A percentile compares a stretch with the other conserved stretches of the same genome.
Conservation (phyloP, 2,113 vertebrate genomes). For the Rhombomys opimus region DNA sequence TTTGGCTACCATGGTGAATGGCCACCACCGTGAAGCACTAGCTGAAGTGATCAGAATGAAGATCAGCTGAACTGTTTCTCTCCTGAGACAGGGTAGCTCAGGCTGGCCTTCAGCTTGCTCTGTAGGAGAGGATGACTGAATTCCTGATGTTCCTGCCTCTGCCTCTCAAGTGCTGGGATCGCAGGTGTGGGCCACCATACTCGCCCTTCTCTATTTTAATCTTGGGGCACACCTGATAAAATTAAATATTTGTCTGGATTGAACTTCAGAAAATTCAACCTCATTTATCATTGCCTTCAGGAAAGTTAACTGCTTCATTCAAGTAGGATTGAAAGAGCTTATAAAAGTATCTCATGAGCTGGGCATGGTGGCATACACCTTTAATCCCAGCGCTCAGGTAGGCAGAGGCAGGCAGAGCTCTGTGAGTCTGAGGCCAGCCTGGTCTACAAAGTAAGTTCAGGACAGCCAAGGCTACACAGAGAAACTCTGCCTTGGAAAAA, state of each 20-base stretch:
- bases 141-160: background rate
- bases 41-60: background rate
- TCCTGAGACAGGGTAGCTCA: background rate
- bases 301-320: conserved; percentile 19
- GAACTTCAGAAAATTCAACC: conserved; percentile 51
- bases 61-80: background rate
- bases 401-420: no score
- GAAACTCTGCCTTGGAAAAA: no score
- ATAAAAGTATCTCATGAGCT: background rate
- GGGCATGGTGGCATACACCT: no score
- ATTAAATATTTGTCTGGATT: conserved; percentile 1
- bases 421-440: no score
- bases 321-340: conserved; percentile 24
- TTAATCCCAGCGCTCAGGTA: no score
- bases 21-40: background rate
- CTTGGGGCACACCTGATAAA: background rate
- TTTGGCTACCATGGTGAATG: background rate
- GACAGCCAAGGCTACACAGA: no score
- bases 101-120: background rate
- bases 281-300: background rate
- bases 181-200: background rate
- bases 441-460: no score
- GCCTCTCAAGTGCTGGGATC: background rate
- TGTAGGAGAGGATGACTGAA: background rate
- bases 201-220: background rate